These are phyloP conservation scores for Glossosoma conforme DNA, from an alignment of 1,140 invertebrate genomes.

Conservation along the genomic window DNA sequence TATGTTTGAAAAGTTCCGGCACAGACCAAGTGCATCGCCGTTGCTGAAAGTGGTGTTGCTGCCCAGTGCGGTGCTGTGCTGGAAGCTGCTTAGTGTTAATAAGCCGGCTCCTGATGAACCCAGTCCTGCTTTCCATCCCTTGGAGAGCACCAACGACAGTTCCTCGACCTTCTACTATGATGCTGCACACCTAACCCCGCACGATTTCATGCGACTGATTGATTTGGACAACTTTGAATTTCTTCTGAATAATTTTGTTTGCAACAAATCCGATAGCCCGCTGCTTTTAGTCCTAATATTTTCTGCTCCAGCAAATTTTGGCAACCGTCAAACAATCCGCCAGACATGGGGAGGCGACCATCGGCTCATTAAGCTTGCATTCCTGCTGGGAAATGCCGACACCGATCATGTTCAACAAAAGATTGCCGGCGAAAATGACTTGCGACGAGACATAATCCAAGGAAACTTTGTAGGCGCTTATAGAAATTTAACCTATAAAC, in stretches of 20 bases:
- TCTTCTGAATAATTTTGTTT: conserved; percentile 51
- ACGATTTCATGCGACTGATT: conserved; percentile 48
- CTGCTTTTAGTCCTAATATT: conserved; percentile 62
- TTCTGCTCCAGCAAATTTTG: conserved; percentile 59
- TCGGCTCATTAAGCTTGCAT: conserved; percentile 53
- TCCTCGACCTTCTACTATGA: background rate
- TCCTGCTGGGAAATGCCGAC: conserved; percentile 61
- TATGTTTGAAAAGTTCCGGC: conserved; percentile 4
- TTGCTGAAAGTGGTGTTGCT: background rate
- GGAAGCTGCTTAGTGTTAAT: background rate
- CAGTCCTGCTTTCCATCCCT: background rate
- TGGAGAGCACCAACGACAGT: background rate
- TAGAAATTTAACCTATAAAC: conserved; percentile 83
- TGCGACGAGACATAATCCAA: conserved; percentile 69
- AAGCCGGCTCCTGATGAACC: background rate
- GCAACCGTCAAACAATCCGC: conserved; percentile 57
- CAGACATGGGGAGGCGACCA: conserved; percentile 60
- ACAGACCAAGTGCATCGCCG: background rate
- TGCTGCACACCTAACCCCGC: conserved; percentile 35
- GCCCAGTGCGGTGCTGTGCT: background rate
- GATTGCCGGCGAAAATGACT: conserved; percentile 56
- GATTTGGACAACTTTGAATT: conserved; percentile 56
- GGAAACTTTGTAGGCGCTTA: conserved; percentile 76
- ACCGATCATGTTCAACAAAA: conserved; percentile 39
- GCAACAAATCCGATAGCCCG: conserved; percentile 41